Evolutionary conservation across 2,888 invertebrate genomes (phyloP), one percentile per base, ranked within the genome.

Genomic region (Temnothorax rugatulus): DNA sequence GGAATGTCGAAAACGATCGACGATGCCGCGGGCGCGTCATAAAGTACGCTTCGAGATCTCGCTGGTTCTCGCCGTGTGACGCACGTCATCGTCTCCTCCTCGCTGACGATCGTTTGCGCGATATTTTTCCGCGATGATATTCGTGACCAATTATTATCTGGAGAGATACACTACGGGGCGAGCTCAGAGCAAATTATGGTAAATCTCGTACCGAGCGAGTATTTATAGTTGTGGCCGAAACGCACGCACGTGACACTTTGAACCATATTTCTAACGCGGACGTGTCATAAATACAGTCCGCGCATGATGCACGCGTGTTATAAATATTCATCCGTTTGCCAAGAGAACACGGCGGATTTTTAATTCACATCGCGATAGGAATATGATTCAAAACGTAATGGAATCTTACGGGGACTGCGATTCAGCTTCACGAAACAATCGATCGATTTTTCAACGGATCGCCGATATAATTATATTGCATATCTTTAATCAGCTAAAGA

Each of bases 311-410:
- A 18, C 18, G 73, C n/a, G 38, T 68, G 50, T 59, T 81, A 81
- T 81, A 81, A 81, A 81, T 81, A 81, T 81, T 81, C 79, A 81
- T 81, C n/a, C 38, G 21, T 69, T 44, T 29, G 8, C 25, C 25
- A 44, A 18, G 41, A 38, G 57, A 57, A 69, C 15, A 44, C 44
- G 18, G 11, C 18, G 13, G 1, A 50, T 71, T 81, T 81, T 81
- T 73, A 38, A 61, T 73, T 73, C 4, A 4, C 59, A 47, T 34
- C 15, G 52, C 21, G 18, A 59, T 18, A 21, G 38, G 5, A 52
- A 61, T 64, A 15, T 44, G 13, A 13, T 29, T 71, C 59, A 38
- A 54, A 57, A 25, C 38, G 13, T 59, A 47, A 68, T 25, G 21
- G 11, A 25, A 38, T 21, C 25, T 13, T 18, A n/a, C 15, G 7